phyloP scores from a whole-genome alignment of 64 coral and sea anemone genomes.

The Actinia equina region DNA sequence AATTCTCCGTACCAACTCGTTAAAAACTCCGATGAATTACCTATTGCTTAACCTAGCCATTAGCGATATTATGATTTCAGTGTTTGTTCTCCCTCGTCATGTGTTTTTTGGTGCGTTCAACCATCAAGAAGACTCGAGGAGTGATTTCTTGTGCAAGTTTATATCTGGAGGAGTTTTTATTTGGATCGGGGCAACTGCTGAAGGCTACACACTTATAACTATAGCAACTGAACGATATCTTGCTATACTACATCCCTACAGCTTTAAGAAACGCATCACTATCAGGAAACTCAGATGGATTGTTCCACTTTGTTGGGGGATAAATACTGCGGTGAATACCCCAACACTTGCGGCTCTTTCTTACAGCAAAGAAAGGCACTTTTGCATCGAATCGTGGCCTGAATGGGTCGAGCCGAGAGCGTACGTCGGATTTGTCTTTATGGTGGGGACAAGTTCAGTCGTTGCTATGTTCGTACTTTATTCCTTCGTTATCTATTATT shows the following conservation, averaged over 20 bases:
- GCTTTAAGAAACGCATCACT: not conserved
- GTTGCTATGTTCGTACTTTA: conserved; percentile 47
- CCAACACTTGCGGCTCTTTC: conserved; percentile 32
- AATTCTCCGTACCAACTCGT: conserved; percentile 33
- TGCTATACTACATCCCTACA: conserved; percentile 1
- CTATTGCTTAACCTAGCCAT: conserved; percentile 44
- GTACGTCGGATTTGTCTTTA: conserved; percentile 40
- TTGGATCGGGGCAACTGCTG: conserved; percentile 45
- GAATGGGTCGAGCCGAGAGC: conserved; percentile 38
- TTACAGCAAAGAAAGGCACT: conserved; percentile 39
- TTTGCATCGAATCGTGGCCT: conserved; percentile 45
- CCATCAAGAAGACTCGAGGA: not conserved
- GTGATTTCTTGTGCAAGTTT: conserved; percentile 57
- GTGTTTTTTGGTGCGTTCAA: conserved; percentile 40
- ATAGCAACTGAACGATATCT: conserved; percentile 50
- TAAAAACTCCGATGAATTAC: conserved; percentile 54
- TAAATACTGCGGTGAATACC: conserved; percentile 18
- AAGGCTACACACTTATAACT: conserved; percentile 46
- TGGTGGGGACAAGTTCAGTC: conserved; percentile 42
- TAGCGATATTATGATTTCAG: conserved; percentile 25
- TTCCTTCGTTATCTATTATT: conserved; percentile 39
- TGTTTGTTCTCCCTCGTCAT: conserved; percentile 43
- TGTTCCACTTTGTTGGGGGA: conserved; percentile 44
- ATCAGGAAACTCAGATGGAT: conserved; percentile 11
- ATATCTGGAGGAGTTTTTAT: conserved; percentile 42